Percentiles rank a stretch among this genome's conserved stretches.
phyloP scores from a whole-genome alignment of 2,797 vertebrate species.

The Tolypeutes matacus region DNA sequence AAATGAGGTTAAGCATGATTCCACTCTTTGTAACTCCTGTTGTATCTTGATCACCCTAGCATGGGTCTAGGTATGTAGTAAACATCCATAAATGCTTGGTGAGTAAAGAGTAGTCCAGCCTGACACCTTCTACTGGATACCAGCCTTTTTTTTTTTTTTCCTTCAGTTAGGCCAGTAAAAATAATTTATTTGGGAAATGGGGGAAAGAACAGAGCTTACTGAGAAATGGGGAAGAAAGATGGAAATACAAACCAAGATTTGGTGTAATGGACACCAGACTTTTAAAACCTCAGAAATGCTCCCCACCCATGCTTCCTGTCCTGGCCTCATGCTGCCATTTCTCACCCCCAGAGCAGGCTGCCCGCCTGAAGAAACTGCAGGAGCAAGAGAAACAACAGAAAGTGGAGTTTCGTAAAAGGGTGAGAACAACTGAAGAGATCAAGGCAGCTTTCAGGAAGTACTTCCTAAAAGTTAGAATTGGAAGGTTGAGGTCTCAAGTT shows the following conservation, averaged over 20 bases:
- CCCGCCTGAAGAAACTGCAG: constrained; percentile 94
- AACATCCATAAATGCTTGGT: not conserved
- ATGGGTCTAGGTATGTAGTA: not conserved
- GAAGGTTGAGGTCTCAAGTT: constrained; percentile 23
- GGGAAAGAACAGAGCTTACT: too few relatives aligned
- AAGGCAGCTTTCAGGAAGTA: constrained; percentile 53
- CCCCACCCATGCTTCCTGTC: not conserved
- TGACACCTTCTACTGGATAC: not conserved
- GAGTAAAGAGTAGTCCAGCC: not conserved
- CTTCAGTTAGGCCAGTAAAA: too few relatives aligned
- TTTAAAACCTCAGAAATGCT: not conserved
- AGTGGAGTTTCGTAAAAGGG: constrained; percentile 94
- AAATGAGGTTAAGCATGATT: constrained; percentile 15
- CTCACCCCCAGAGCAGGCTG: constrained; percentile 92
- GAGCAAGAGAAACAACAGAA: constrained; percentile 96
- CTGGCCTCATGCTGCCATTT: constrained; percentile 67
- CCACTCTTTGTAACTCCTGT: not conserved
- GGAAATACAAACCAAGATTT: too few relatives aligned
- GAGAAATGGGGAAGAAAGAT: too few relatives aligned
- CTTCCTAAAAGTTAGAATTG: constrained; percentile 40
- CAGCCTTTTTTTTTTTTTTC: not conserved
- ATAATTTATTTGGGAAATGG: too few relatives aligned
- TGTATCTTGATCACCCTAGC: not conserved
- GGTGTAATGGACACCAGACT: not conserved
- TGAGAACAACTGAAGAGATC: constrained; percentile 79